Percentiles rank a stretch among this genome's conserved stretches.
These are phyloP conservation scores for Hemichromis elongatus DNA, from an alignment of 2,113 vertebrate genomes.

Conservation along the genomic window DNA sequence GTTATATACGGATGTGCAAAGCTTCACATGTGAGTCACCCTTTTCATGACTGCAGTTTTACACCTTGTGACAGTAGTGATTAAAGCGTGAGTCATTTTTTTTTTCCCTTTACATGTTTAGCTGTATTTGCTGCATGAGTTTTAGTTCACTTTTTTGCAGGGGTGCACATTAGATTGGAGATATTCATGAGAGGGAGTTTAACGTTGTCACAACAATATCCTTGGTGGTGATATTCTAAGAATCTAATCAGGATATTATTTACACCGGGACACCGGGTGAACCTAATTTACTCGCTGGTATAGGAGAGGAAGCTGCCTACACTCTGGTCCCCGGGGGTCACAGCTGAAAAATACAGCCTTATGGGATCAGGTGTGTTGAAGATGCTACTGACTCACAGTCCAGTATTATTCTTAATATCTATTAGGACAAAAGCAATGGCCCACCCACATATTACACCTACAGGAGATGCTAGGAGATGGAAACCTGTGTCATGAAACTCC, in stretches of 20 bases:
- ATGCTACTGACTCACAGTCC: background rate
- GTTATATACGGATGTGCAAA: background rate
- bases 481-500: background rate
- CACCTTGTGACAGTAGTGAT: background rate
- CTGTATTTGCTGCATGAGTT: background rate
- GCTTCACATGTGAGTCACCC: background rate
- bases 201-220: background rate
- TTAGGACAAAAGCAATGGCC: background rate
- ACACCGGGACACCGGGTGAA: background rate
- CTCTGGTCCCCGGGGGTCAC: background rate
- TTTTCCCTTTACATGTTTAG: background rate
- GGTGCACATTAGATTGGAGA: background rate
- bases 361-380: background rate
- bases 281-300: background rate
- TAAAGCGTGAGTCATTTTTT: background rate
- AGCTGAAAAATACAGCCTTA: background rate
- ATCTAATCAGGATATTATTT: constrained; percentile 11
- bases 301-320: constrained; percentile 16
- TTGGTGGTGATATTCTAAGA: background rate
- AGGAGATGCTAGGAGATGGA: background rate
- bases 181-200: background rate
- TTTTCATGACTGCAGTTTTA: background rate
- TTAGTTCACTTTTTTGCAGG: background rate
- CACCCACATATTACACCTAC: background rate
- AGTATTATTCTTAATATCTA: background rate